A percentile compares a stretch with the other conserved stretches of the same genome.
Evolutionary conservation across 2,797 vertebrate species (phyloP).

Genomic region (Catostomus latipinnis): DNA sequence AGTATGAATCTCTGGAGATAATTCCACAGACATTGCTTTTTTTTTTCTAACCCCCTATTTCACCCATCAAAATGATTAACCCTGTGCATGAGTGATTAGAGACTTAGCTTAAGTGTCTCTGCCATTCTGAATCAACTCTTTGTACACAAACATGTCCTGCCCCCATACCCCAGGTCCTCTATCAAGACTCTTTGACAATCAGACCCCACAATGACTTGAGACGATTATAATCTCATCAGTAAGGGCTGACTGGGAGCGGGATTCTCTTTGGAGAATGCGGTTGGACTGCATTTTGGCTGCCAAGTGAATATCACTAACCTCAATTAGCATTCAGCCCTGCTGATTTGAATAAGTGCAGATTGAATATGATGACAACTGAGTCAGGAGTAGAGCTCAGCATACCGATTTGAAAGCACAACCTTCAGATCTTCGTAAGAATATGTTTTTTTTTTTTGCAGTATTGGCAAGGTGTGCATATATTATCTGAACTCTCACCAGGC

Average conservation of each 20-base stretch:
- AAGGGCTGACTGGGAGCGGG: slow-evolving; percentile 4
- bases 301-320: slow-evolving; percentile 35
- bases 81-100: slow-evolving; percentile 32
- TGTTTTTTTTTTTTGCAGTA: slow-evolving; percentile 9
- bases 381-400: slow-evolving; percentile 32
- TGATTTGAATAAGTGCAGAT: slow-evolving; percentile 30
- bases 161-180: slow-evolving; percentile 18
- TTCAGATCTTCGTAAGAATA: slow-evolving; percentile 21
- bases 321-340: slow-evolving; percentile 23
- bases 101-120: slow-evolving; percentile 25
- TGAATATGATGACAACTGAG: slow-evolving; percentile 31
- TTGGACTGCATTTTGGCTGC: slow-evolving; percentile 4
- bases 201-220: slow-evolving; percentile 21
- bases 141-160: slow-evolving; percentile 10
- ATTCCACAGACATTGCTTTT: neutral
- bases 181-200: slow-evolving; percentile 8
- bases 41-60: slow-evolving; percentile 21
- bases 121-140: slow-evolving; percentile 21
- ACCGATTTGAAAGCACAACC: slow-evolving; percentile 9
- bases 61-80: slow-evolving; percentile 25
- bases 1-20: no score
- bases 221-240: slow-evolving; percentile 38
- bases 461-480: slow-evolving; percentile 27
- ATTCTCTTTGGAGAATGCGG: slow-evolving; percentile 2
- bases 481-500: neutral